Evolutionary conservation across 2,113 vertebrate genomes (phyloP).

Genomic region (Gymnobelideus leadbeateri): DNA sequence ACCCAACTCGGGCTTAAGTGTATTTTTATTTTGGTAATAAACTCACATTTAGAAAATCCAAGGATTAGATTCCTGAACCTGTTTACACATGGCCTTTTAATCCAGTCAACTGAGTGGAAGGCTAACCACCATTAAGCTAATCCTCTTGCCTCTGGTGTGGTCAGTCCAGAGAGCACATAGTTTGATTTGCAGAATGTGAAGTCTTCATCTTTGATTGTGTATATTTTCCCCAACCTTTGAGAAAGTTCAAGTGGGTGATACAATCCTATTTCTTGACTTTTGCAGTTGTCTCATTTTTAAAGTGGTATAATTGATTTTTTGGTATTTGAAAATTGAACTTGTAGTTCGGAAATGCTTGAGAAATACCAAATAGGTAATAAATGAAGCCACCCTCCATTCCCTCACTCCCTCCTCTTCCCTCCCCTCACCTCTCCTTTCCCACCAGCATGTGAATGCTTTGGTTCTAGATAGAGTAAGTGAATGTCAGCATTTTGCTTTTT

Average conservation of each 20-base stretch:
- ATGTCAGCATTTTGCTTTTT: not conserved
- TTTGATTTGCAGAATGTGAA: not conserved
- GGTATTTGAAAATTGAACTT: not conserved
- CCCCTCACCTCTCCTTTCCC: not conserved
- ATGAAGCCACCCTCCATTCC: not conserved
- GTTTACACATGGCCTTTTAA: constrained; percentile 20
- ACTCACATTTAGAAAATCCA: not conserved
- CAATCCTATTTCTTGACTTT: constrained; percentile 54
- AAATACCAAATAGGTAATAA: constrained; percentile 6
- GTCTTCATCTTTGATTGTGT: not conserved
- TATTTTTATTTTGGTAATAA: constrained; percentile 31
- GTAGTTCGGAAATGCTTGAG: not conserved
- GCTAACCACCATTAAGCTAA: not conserved
- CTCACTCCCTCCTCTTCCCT: not conserved
- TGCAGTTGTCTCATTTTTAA: constrained; percentile 37
- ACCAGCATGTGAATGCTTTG: not conserved
- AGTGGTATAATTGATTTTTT: constrained; percentile 57
- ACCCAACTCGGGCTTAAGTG: not conserved
- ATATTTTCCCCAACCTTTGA: not conserved
- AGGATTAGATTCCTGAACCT: not conserved
- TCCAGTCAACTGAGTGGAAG: not conserved
- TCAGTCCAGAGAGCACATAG: not conserved
- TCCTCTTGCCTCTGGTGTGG: not conserved
- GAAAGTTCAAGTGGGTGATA: not conserved
- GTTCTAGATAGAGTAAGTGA: not conserved